Percentiles rank a stretch among this genome's conserved stretches.
phyloP scores from a whole-genome alignment of 1,140 invertebrate species.

The Dinoponera quadriceps region DNA sequence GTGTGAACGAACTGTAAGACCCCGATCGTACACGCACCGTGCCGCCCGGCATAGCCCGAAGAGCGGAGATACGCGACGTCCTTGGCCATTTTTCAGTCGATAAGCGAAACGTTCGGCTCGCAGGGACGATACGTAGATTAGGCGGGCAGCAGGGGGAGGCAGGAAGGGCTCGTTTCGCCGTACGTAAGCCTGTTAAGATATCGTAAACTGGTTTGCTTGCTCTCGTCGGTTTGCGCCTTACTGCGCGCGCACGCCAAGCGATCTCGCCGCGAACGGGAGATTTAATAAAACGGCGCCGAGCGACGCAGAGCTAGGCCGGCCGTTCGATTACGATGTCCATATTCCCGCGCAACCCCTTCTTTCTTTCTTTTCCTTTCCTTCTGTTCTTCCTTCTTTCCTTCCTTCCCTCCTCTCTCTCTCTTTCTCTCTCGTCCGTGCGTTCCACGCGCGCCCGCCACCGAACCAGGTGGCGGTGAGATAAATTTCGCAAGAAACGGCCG shows the following conservation, averaged over 20 bases:
- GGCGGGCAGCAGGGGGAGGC: neutral
- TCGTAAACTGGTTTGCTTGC: conserved; percentile 79
- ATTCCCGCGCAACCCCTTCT: neutral
- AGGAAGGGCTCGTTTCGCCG: conserved; percentile 42
- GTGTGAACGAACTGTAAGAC: conserved; percentile 58
- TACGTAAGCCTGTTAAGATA: conserved; percentile 72
- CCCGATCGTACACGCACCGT: conserved; percentile 29
- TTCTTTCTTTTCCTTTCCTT: too few species aligned
- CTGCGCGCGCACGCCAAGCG: conserved; percentile 16
- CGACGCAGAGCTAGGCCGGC: conserved; percentile 35
- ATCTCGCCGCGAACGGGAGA: conserved; percentile 46
- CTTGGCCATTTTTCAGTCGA: conserved; percentile 77
- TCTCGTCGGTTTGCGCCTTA: conserved; percentile 42
- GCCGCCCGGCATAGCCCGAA: conserved; percentile 24
- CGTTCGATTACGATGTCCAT: conserved; percentile 76
- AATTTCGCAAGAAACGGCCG: conserved; percentile 73
- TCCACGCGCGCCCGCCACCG: neutral
- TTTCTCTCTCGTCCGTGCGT: neutral
- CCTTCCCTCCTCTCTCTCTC: too few species aligned
- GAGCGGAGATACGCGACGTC: conserved; percentile 71
- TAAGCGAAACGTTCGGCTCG: conserved; percentile 41
- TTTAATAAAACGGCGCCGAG: conserved; percentile 74
- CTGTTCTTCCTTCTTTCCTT: too few species aligned
- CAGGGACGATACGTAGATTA: conserved; percentile 7
- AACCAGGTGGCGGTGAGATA: conserved; percentile 54